phyloP scores from a whole-genome alignment of 1,140 invertebrate species.

The Harlomillsia oculata region DNA sequence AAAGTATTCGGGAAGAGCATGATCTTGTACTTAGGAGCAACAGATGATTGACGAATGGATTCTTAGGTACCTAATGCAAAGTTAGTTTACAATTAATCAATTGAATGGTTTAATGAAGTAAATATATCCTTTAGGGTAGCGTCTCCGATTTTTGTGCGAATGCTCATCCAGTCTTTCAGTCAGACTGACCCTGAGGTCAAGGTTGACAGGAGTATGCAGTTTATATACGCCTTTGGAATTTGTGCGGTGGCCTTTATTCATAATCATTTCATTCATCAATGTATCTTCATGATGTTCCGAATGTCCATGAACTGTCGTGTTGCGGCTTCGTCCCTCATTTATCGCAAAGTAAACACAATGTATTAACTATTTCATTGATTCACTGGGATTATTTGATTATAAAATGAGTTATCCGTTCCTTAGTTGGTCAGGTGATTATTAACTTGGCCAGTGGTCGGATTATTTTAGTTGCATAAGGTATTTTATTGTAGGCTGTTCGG shows the following conservation, averaged over 20 bases:
- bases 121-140: not conserved
- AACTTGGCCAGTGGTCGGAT: too few species aligned
- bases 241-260: conserved; percentile 5
- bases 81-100: not conserved
- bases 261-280: conserved; percentile 14
- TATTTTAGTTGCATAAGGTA: not conserved
- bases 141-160: conserved; percentile 10
- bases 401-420: too few species aligned
- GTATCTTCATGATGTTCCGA: not conserved
- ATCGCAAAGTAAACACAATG: conserved; percentile 59
- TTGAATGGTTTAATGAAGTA: not conserved
- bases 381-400: too few species aligned
- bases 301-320: conserved; percentile 60
- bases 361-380: not conserved
- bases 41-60: conserved; percentile 20
- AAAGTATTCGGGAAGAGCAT: conserved; percentile 5
- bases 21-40: not conserved
- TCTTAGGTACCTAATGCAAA: conserved; percentile 1
- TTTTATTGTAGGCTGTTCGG: conserved; percentile 18
- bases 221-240: conserved; percentile 12
- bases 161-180: conserved; percentile 21
- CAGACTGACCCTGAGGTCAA: not conserved
- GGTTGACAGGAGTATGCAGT: conserved; percentile 6
- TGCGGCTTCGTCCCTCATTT: conserved; percentile 65
- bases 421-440: too few species aligned